Conservation (phyloP, 2,797 vertebrate genomes). For the Synanceia verrucosa region DNA sequence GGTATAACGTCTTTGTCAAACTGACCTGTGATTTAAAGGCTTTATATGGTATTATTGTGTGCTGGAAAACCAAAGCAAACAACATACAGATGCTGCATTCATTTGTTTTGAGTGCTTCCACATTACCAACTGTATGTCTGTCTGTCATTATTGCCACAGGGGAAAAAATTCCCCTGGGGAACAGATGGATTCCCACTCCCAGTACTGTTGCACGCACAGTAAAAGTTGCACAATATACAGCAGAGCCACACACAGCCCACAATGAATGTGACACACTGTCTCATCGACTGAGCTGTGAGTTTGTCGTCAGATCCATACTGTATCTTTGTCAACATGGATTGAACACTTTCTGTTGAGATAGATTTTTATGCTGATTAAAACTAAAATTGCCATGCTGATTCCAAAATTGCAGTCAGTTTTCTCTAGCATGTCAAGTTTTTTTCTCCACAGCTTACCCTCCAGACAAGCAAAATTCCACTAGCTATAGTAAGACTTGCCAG, state of each 20-base stretch:
- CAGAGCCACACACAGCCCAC: conserved; percentile 6
- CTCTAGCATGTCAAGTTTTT: no score
- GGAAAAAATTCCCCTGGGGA: conserved; percentile 1
- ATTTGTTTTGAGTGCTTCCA: neutral
- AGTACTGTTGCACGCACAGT: neutral
- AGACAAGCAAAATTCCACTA: no score
- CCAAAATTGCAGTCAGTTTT: no score
- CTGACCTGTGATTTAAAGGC: neutral
- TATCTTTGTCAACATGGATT: neutral
- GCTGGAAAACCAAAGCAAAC: neutral
- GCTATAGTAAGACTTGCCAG: no score
- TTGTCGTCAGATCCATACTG: neutral
- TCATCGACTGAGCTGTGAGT: neutral
- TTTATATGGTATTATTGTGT: conserved; percentile 2
- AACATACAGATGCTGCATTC: neutral
- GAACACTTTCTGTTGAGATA: no score
- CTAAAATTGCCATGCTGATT: no score
- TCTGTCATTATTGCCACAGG: neutral
- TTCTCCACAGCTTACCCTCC: no score
- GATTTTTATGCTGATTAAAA: no score
- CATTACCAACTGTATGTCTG: neutral
- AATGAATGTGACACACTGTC: neutral
- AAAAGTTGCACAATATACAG: conserved; percentile 29
- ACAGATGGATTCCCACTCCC: accelerated
- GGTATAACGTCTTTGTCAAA: neutral